Percentiles rank a stretch among this genome's conserved stretches.
Conservation (phyloP, 1,140 invertebrate species). For the Sycobia sp. region DNA sequence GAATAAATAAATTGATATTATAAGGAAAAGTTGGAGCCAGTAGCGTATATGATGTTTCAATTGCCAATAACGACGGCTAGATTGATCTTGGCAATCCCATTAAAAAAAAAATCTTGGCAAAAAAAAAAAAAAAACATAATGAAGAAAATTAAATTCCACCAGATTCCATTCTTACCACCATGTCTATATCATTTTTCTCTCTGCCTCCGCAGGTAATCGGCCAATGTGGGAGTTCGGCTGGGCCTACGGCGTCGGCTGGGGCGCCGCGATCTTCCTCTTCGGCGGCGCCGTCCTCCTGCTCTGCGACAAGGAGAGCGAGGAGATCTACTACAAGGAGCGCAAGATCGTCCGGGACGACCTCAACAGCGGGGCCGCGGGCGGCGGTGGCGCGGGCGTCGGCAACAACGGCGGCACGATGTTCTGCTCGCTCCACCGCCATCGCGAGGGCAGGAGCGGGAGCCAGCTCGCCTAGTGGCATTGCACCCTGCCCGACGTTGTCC, state of each 20-base stretch:
- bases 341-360: conserved; percentile 80
- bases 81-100: too few species aligned
- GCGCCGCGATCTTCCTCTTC: conserved; percentile 93
- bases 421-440: conserved; percentile 46
- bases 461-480: conserved; percentile 73
- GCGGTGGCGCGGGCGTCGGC: too few species aligned
- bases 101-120: too few species aligned
- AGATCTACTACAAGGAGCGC: conserved; percentile 97
- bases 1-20: too few species aligned
- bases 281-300: conserved; percentile 90
- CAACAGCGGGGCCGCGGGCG: conserved; percentile 48
- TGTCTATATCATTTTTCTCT: too few species aligned
- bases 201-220: conserved; percentile 76
- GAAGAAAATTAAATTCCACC: too few species aligned
- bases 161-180: too few species aligned
- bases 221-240: conserved; percentile 93
- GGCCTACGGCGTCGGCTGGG: conserved; percentile 98
- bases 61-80: too few species aligned
- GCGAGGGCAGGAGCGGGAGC: conserved; percentile 51
- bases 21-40: too few species aligned
- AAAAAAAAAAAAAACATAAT: too few species aligned
- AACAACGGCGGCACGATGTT: conserved; percentile 41
- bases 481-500: conserved; percentile 79
- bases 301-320: conserved; percentile 97
- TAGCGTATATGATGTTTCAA: too few species aligned